Evolutionary conservation across 53 echinoderm and acorn worm genomes (phyloP).

Genomic region (Hippasteria phrygiana): DNA sequence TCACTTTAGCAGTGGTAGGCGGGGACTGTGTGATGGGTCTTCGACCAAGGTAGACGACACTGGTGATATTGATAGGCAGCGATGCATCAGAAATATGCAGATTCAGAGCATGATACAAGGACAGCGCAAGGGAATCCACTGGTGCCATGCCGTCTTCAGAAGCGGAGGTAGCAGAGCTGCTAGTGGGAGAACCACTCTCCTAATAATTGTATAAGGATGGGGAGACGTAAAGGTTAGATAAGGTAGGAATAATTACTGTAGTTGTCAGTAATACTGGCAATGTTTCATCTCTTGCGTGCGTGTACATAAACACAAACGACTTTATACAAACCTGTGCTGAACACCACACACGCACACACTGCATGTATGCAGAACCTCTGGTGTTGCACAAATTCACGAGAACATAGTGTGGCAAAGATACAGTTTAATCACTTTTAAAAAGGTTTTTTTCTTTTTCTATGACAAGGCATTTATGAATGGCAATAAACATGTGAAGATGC

Average conservation of each 20-base stretch:
- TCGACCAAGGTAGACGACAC: conserved; percentile 23
- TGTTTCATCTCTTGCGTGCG: no score
- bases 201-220: not conserved
- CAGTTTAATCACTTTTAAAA: no score
- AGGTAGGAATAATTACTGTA: not conserved
- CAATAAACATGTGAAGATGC: no score
- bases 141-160: not conserved
- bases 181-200: conserved; percentile 12
- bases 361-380: no score
- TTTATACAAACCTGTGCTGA: no score
- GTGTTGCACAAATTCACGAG: no score
- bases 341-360: no score
- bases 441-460: no score
- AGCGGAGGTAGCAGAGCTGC: not conserved
- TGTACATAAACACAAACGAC: no score
- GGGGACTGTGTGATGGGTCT: conserved; percentile 10
- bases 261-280: no score
- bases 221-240: not conserved
- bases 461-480: no score
- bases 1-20: not conserved
- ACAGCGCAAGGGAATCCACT: not conserved
- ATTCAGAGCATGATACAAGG: not conserved
- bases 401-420: no score
- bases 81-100: conserved; percentile 15
- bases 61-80: conserved; percentile 24